A percentile compares a stretch with the other conserved stretches of the same genome.
Evolutionary conservation across 2,797 vertebrate genomes (phyloP).

Genomic region (Galagoides demidoff): DNA sequence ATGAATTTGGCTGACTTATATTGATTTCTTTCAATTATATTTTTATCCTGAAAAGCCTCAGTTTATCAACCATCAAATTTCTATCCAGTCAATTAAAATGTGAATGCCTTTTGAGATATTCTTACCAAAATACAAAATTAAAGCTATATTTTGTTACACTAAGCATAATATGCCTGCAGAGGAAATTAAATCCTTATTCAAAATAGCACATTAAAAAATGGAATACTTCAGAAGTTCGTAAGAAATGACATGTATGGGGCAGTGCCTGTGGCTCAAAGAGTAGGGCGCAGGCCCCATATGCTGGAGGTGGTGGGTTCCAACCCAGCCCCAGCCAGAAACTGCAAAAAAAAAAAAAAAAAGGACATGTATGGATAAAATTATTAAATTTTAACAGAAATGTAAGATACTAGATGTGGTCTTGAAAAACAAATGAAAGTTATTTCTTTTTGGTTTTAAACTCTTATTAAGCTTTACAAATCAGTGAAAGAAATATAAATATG

Average conservation of each 20-base stretch:
- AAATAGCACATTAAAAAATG: not conserved
- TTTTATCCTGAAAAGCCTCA: not conserved
- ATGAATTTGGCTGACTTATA: not conserved
- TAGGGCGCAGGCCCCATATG: too few relatives aligned
- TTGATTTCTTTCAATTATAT: not conserved
- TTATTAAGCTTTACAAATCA: not conserved
- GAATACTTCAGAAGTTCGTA: not conserved
- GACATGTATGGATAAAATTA: not conserved
- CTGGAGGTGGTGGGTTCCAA: too few relatives aligned
- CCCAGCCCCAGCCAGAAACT: too few relatives aligned
- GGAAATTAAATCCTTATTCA: not conserved
- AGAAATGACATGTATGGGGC: not conserved
- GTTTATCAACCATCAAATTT: not conserved
- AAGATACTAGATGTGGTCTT: not conserved
- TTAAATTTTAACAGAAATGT: not conserved
- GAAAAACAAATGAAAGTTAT: not conserved
- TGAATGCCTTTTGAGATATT: not conserved
- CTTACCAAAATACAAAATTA: slow-evolving; percentile 7
- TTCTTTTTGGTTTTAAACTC: not conserved
- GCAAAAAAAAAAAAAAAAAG: not conserved
- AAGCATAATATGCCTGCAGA: not conserved
- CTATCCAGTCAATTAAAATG: not conserved
- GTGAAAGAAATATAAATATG: not conserved
- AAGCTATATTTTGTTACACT: not conserved
- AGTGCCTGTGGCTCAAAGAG: too few relatives aligned